Conservation (phyloP, 2,888 invertebrate species). For the Theristus sp. region DNA sequence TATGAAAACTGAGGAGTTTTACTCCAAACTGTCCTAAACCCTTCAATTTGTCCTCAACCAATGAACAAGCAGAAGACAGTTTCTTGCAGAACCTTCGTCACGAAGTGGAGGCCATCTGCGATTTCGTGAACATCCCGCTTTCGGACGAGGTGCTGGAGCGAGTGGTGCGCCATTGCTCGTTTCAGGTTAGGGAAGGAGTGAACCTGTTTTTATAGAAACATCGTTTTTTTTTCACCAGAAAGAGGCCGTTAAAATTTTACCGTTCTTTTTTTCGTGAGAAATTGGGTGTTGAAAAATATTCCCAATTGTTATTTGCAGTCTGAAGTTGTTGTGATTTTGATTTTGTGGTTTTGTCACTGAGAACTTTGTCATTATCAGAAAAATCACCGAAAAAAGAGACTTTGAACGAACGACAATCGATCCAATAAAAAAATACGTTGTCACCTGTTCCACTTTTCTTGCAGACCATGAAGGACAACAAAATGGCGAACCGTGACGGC, state of each 20-base stretch:
- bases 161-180: conserved; percentile 55
- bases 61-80: background rate
- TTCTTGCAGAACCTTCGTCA: conserved; percentile 43
- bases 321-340: background rate
- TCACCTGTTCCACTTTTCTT: background rate
- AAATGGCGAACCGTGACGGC: conserved; percentile 46
- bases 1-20: too few relatives aligned
- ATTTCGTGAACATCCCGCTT: conserved; percentile 44
- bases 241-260: too few relatives aligned
- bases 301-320: background rate
- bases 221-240: background rate
- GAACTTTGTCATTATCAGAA: background rate
- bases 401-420: too few relatives aligned
- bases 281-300: background rate
- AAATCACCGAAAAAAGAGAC: too few relatives aligned
- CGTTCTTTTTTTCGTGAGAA: too few relatives aligned
- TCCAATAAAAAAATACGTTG: too few relatives aligned
- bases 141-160: conserved; percentile 42
- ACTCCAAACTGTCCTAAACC: too few relatives aligned
- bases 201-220: background rate
- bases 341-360: background rate
- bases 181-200: conserved; percentile 29
- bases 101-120: conserved; percentile 48
- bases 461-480: conserved; percentile 61
- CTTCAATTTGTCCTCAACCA: too few relatives aligned